Evolutionary conservation across 2,888 invertebrate species (phyloP), one percentile per base, ranked within the genome.

Genomic region (Lottia scabra): DNA sequence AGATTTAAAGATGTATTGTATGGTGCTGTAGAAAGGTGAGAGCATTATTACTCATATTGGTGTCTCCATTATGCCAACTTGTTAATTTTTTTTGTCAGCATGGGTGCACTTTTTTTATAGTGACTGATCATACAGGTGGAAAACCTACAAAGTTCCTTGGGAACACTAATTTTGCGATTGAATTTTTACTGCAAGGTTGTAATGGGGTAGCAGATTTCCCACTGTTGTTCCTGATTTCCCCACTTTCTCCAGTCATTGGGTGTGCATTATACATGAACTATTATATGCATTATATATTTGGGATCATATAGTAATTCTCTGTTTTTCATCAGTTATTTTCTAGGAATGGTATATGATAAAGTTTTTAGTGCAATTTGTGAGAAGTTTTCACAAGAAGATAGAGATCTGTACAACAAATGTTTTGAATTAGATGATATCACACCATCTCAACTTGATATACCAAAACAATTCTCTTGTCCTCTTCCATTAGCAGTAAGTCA

Each of bases 401-500:
- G 75, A n/a, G 45, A 64, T 0, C 71, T 88, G 44, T 71, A 78
- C 5, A 68, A 77, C 0, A 86, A 85, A 75, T 83, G 85, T 75
- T 71, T 72, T 38, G 75, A 80, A 65, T 77, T 86, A 16, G 75
- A 73, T 38, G 75, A 79, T 63, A 74, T 87, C 12, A 85, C 83
- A 0, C 76, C 85, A 6, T 83, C 84, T 65, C 81, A 84, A 68
- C 82, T 89, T 19, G 85, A 85, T 16, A 83, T 88, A 15, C 75
- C 76, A 10, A 77, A 78, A 63, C 75, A 82, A 38, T 86, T 89
- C 72, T 81, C 83, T 64, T 87, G 87, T 78, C 84, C 85, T n/a
- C 75, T 86, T 8, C 85, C 85, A 5, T 75, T 80, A 65, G 85
- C 88, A 15, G 89, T 88, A 77, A 85, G 87, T 84, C n/a, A 27